These are phyloP conservation scores for Arctopsyche grandis DNA, from an alignment of 1,140 invertebrate genomes.

Conservation along the genomic window DNA sequence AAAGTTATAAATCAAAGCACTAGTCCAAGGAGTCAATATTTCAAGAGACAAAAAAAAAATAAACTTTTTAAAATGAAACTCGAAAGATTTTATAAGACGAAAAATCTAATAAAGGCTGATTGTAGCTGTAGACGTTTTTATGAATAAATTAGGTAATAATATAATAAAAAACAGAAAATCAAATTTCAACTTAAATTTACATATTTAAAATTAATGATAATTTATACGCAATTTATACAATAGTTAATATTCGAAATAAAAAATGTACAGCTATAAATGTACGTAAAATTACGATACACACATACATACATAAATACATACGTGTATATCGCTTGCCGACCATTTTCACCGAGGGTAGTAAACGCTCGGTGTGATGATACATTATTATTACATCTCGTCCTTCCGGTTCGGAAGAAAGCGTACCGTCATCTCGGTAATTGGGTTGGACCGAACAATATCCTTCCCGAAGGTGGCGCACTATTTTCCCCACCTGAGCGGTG, in stretches of 20 bases:
- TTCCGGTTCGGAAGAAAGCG: conserved; percentile 16
- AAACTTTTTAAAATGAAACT: neutral
- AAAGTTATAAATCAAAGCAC: neutral
- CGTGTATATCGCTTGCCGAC: neutral
- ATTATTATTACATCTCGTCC: conserved; percentile 22
- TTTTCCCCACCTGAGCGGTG: neutral
- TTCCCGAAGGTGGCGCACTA: neutral
- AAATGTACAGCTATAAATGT: neutral
- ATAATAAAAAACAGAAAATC: too few species aligned
- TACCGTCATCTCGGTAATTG: conserved; percentile 37
- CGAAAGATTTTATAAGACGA: conserved; percentile 4
- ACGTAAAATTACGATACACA: neutral
- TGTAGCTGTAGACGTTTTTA: neutral
- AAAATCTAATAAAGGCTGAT: conserved; percentile 5
- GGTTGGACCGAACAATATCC: conserved; percentile 40
- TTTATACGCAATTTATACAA: too few species aligned
- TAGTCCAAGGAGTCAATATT: neutral
- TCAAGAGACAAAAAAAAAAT: neutral
- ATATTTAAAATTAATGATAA: too few species aligned
- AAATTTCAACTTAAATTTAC: too few species aligned
- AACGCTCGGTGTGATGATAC: conserved; percentile 23
- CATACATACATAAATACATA: neutral
- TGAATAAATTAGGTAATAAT: too few species aligned
- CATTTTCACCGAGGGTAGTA: neutral
- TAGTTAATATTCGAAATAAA: too few species aligned